phyloP scores from a whole-genome alignment of 2,113 vertebrate genomes.

The Psammodynastes pulverulentus region DNA sequence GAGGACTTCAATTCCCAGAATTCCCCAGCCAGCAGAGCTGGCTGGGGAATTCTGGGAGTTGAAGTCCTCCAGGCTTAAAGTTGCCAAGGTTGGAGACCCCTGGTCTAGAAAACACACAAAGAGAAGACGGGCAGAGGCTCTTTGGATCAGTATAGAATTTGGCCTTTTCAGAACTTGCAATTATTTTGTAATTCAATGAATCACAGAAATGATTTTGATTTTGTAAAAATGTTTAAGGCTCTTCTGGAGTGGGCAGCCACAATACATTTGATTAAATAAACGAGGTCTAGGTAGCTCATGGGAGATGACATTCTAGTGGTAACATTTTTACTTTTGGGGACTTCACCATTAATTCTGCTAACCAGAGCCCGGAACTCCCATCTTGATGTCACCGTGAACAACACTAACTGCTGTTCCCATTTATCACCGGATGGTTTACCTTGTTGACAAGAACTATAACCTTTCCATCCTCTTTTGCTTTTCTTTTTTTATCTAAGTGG shows the following conservation, averaged over 20 bases:
- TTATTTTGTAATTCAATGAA: not conserved
- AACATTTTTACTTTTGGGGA: not conserved
- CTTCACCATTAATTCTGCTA: not conserved
- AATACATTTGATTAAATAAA: not conserved
- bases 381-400: not conserved
- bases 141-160: not conserved
- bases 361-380: not conserved
- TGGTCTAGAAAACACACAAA: not conserved
- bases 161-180: not conserved
- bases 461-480: conserved; percentile 72
- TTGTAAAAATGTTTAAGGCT: not conserved
- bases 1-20: no score
- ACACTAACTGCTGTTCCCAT: not conserved
- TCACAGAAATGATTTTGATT: not conserved
- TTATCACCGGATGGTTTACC: conserved; percentile 67
- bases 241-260: not conserved
- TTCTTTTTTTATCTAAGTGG: conserved; percentile 82
- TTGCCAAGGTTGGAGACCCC: no score
- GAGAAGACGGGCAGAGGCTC: not conserved
- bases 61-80: no score
- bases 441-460: conserved; percentile 94
- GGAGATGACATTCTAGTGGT: not conserved
- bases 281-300: not conserved
- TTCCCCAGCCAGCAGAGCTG: no score
- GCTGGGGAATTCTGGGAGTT: no score